A percentile compares a stretch with the other conserved stretches of the same genome.
phyloP scores from a whole-genome alignment of 2,888 invertebrate genomes.

The Mesorhabditis spiculigera region DNA sequence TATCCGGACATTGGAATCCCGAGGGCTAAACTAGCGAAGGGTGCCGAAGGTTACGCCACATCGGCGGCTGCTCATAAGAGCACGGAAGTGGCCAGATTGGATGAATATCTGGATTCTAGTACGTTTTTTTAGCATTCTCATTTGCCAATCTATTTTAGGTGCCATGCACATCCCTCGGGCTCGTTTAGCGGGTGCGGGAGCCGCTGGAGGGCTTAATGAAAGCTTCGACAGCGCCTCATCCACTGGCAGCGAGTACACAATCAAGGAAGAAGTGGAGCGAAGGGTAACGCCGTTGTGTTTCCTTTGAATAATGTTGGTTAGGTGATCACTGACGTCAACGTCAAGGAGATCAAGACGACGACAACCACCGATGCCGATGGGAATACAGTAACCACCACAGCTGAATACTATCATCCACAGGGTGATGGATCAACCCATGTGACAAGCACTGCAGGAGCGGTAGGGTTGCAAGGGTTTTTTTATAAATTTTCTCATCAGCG shows the following conservation, averaged over 20 bases:
- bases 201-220: conserved; percentile 17
- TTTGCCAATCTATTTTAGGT: conserved; percentile 8
- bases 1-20: conserved; percentile 57
- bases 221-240: conserved; percentile 46
- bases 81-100: conserved; percentile 46
- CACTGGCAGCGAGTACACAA: conserved; percentile 55
- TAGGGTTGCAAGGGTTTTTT: too few species aligned
- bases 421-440: conserved; percentile 20
- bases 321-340: conserved; percentile 56
- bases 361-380: conserved; percentile 52
- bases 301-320: conserved; percentile 20
- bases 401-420: conserved; percentile 24
- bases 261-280: conserved; percentile 53
- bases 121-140: neutral
- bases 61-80: conserved; percentile 17
- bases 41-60: conserved; percentile 6
- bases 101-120: conserved; percentile 45
- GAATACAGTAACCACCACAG: conserved; percentile 28
- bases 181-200: conserved; percentile 37
- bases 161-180: conserved; percentile 54
- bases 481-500: neutral
- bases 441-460: neutral
- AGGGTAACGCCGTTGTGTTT: conserved; percentile 12
- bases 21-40: conserved; percentile 53
- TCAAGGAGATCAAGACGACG: conserved; percentile 50